Evolutionary conservation across 2,888 invertebrate genomes (phyloP), one percentile per base, ranked within the genome.

Genomic region (Drepana falcataria): DNA sequence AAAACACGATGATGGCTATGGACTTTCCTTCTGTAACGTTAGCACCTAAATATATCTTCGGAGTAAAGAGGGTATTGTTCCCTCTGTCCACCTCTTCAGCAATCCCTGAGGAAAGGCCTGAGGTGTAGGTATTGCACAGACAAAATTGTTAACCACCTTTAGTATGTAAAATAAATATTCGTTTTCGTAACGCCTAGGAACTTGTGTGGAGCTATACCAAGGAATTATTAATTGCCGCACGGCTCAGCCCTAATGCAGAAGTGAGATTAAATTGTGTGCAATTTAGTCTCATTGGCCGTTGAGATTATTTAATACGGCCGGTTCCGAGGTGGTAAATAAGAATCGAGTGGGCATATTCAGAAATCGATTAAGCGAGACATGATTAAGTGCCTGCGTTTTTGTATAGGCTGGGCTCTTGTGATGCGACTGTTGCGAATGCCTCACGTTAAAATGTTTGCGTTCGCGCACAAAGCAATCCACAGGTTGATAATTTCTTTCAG

Each of bases 321-420:
- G 69, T 61, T 65, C 65, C 69, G 74, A 78, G 73, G 77, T 79
- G 83, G 79, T 83, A 85, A 86, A 84, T 82, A 83, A 83, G 75
- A 75, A 74, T 64, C 68, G 72, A 70, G 71, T 75, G 66, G 61
- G 66, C 63, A 64, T 72, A 85, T 86, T 84, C 79, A 79, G 83
- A 88, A 86, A 86, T 87, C 87, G 86, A 87, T 87, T 87, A 87
- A 81, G 81, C 72, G 62, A 75, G 83, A 83, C 84, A 85, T 87
- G 85, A 87, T 87, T 84, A 83, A 87, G 80, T 77, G 76, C 70
- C 61, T 60, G 57, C 64, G 74, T 78, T 81, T 79, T 81, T 82
- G 78, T 77, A 64, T 6, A 37, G 21, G 6, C 64, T 65, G 66
- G 63, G 65, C 69, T 68, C 64, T 66, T 66, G 60, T 57, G 59